Evolutionary conservation across 2,888 invertebrate species (phyloP).

Genomic region (Smittia aterrima): DNA sequence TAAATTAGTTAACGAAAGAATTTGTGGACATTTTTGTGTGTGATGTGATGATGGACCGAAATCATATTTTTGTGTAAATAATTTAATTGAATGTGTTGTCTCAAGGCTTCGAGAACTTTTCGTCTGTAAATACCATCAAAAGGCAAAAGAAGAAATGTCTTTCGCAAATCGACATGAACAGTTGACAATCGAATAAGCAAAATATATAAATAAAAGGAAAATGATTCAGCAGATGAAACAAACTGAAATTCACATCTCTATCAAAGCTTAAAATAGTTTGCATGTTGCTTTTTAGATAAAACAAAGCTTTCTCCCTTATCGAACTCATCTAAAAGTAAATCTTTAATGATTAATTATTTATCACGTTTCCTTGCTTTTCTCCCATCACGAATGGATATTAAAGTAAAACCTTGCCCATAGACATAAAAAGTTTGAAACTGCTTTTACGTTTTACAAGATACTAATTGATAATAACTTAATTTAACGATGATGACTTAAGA

Average conservation of each 20-base stretch:
- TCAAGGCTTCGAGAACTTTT: neutral
- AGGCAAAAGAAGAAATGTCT: constrained; percentile 6
- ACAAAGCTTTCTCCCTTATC: too few species aligned
- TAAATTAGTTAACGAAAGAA: constrained; percentile 18
- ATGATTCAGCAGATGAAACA: too few species aligned
- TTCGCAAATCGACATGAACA: neutral
- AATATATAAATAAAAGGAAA: neutral
- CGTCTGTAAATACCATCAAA: neutral
- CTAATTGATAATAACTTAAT: neutral
- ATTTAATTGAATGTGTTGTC: neutral
- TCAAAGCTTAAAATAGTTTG: too few species aligned
- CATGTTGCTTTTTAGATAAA: too few species aligned
- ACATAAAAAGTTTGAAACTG: too few species aligned
- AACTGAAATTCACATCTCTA: too few species aligned
- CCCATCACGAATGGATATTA: too few species aligned
- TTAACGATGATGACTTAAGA: neutral
- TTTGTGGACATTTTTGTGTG: neutral
- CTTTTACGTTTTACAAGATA: too few species aligned
- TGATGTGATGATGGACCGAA: neutral
- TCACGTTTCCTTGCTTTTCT: too few species aligned
- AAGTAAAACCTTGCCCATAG: too few species aligned
- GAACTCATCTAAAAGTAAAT: too few species aligned
- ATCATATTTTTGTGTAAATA: neutral
- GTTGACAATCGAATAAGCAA: neutral
- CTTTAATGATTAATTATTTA: too few species aligned